Evolutionary conservation across 1,140 invertebrate genomes (phyloP), one percentile per base, ranked within the genome.

Genomic region (Holotrichia oblita): DNA sequence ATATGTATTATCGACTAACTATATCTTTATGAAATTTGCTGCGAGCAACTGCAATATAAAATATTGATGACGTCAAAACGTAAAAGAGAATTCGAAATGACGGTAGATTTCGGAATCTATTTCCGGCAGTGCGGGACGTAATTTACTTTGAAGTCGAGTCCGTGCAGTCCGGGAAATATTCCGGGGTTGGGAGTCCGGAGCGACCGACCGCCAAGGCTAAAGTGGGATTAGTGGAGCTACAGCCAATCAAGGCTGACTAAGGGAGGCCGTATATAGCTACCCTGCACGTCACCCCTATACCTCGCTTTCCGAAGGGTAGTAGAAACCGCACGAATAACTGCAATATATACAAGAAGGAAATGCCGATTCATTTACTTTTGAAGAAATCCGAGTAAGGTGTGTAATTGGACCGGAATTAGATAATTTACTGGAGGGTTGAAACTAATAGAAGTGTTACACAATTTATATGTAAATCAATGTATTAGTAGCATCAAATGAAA

Each of bases 181-280:
- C 61, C 61, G 61, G 61, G 76, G 48, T 44, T 69, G 77, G 79
- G 79, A 77, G 77, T 79, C 79, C 81, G 80, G 79, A 79, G 81
- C 84, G 61, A 64, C 61, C 61, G 84, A 80, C 83, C 84, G 84
- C 79, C 81, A 79, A 83, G 83, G 83, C 83, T 85, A 83, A 85
- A 85, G 82, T 85, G 83, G 85, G 85, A 86, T 86, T 85, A 85
- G 83, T 83, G 81, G 82, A 83, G 80, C 81, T 81, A 80, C 82
- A 83, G 83, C 84, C 85, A 85, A 85, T 85, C 85, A 85, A 85
- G 85, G 82, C 82, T 81, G 79, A 75, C 81, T 80, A 77, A 77
- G 78, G 77, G 80, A 27, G 61, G 77, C 64, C 72, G 48, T 76
- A 41, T 42, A 20, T 17, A 74, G 55, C 40, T 10, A 34, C 59